Base-by-base conservation (phyloP, 1,140 invertebrate genomes). In the Microplitis demolitor region DNA sequence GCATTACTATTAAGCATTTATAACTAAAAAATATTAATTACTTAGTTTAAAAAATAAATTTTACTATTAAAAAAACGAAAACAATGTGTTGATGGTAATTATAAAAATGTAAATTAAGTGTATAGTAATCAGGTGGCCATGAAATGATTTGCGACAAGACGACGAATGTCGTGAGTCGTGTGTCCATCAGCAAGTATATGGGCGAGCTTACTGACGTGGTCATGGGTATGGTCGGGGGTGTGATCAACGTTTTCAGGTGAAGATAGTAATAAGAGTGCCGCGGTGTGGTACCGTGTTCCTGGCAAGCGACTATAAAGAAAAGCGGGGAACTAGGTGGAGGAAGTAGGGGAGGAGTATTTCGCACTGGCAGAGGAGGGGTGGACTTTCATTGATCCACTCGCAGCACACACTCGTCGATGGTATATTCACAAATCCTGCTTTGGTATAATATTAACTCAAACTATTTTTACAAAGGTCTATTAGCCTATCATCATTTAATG, bases 361-460 rank as follows among this genome's bases (percentile, higher is more conserved):
- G 75, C 9, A 24, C 14, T 37, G 45, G 16, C 11, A 37, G 63
- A 76, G 61, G 74, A 78, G 79, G 82, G 82, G 79, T 82, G 80
- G 74, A 82, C 81, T 85, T 85, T 87, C 85, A 87, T 87, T 87
- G 85, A 87, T 87, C 85, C 85, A 74, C 81, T 76, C 79, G 75
- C 75, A 77, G 77, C 76, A 80, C 75, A 78, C 76, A 81, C 79
- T 77, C 77, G 69, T 53, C 70, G 71, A 71, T 63, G 63, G 62
- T 74, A 78, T 67, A 76, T 78, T 79, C 73, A 77, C 80, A 69
- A 83, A 84, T 78, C 79, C 81, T 82, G 74, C 54, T 35, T 16
- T 34, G 66, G 54, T 66, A 63, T 71, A 61, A 56, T 66, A 64
- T 64, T 16, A 37, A 39, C 34, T 39, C 24, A 39, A 16, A 70